Percentiles rank a stretch among this genome's conserved stretches.
phyloP scores from a whole-genome alignment of 2,113 vertebrate genomes.

The Chionomys nivalis region DNA sequence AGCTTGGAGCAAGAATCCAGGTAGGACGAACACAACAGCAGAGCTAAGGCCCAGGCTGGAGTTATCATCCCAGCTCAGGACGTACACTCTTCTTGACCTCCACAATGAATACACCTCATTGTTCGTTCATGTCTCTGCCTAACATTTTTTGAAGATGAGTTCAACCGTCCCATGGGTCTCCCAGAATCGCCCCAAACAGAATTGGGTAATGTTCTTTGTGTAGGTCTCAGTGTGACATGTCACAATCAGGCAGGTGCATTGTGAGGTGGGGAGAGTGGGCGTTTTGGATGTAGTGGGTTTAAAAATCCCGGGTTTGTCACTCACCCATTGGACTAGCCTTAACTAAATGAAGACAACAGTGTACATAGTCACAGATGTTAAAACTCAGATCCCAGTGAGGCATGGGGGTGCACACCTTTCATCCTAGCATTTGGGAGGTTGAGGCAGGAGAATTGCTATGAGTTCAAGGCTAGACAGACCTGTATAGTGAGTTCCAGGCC shows the following conservation, averaged over 20 bases:
- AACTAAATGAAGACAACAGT: slow-evolving; percentile 12
- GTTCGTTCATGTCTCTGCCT: slow-evolving; percentile 17
- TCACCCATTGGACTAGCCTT: neutral
- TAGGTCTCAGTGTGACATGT: neutral
- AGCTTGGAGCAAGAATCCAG: neutral
- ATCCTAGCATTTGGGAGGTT: neutral
- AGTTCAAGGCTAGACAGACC: neutral
- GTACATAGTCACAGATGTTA: neutral
- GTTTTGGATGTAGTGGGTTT: neutral
- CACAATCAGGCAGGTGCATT: neutral
- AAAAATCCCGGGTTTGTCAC: neutral
- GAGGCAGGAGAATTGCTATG: neutral
- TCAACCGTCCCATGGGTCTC: neutral
- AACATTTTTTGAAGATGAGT: slow-evolving; percentile 42
- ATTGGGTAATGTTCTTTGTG: neutral
- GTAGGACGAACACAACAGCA: neutral
- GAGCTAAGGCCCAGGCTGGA: neutral
- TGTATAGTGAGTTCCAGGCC: neutral
- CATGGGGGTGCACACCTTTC: neutral
- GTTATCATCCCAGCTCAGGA: neutral
- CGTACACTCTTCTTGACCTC: neutral
- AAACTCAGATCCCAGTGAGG: neutral
- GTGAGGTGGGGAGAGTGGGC: neutral
- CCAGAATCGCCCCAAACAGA: neutral
- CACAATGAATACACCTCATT: neutral